phyloP scores from a whole-genome alignment of 2,888 invertebrate species.

The Parnassius apollo region DNA sequence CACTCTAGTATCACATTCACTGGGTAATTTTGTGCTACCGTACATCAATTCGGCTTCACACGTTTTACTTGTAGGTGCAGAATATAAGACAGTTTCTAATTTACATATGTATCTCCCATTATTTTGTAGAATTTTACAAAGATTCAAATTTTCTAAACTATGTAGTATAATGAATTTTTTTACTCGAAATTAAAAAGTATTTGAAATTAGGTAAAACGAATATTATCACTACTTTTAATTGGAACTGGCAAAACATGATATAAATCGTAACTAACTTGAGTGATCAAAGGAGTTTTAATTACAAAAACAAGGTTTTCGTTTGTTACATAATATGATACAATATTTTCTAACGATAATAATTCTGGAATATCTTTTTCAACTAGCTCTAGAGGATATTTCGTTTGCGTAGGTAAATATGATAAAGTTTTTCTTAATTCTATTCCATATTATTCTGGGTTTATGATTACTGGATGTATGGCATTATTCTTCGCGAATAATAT shows the following conservation, averaged over 20 bases:
- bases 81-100: slow-evolving; percentile 29
- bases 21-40: slow-evolving; percentile 26
- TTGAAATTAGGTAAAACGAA: slow-evolving; percentile 32
- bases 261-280: no score
- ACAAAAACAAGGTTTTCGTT: background rate
- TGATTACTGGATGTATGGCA: slow-evolving; percentile 20
- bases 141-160: slow-evolving; percentile 25
- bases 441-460: slow-evolving; percentile 2
- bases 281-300: no score
- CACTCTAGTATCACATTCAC: slow-evolving; percentile 30
- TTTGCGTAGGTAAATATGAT: background rate
- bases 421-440: background rate
- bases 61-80: slow-evolving; percentile 29
- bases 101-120: slow-evolving; percentile 28
- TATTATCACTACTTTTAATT: background rate
- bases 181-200: slow-evolving; percentile 29
- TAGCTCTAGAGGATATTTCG: no score
- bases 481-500: slow-evolving; percentile 27
- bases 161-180: slow-evolving; percentile 29
- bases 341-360: no score
- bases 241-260: no score
- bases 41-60: slow-evolving; percentile 34
- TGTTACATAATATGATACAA: no score
- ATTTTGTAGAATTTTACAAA: slow-evolving; percentile 27
- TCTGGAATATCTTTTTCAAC: no score